phyloP scores from a whole-genome alignment of 2,888 invertebrate genomes.

The Dysmachus trigonus region DNA sequence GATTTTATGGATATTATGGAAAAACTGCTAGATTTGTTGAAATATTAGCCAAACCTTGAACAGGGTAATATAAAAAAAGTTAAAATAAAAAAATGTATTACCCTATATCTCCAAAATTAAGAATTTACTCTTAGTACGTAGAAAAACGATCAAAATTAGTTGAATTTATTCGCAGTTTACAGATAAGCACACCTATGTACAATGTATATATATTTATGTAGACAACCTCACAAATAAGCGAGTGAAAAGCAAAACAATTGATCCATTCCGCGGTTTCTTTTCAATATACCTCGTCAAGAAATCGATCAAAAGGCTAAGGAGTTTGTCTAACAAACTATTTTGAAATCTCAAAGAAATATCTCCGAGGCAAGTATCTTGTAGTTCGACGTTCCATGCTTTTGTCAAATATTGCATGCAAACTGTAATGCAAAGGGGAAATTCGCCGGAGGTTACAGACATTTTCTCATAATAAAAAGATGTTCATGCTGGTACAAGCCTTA shows the following conservation, averaged over 20 bases:
- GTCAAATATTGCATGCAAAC: not conserved
- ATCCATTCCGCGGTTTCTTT: not conserved
- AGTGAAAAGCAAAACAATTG: not conserved
- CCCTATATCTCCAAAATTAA: no score
- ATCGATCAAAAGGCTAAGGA: not conserved
- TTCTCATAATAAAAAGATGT: not conserved
- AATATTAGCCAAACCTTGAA: no score
- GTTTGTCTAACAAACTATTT: not conserved
- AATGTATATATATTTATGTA: no score
- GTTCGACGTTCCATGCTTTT: not conserved
- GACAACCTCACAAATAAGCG: not conserved
- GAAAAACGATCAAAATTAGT: not conserved
- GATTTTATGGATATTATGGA: no score
- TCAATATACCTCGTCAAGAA: not conserved
- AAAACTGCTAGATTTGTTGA: no score
- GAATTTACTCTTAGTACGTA: no score
- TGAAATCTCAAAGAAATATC: not conserved
- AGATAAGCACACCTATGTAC: no score
- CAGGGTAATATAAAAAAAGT: no score
- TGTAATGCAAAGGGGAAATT: not conserved
- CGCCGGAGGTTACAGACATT: not conserved
- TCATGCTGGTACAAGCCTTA: not conserved
- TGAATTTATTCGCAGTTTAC: not conserved
- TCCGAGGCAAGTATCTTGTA: not conserved
- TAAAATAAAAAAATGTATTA: no score